Base-by-base conservation (phyloP, 1,140 invertebrate genomes). In the Stratiolaelaps scimitus region DNA sequence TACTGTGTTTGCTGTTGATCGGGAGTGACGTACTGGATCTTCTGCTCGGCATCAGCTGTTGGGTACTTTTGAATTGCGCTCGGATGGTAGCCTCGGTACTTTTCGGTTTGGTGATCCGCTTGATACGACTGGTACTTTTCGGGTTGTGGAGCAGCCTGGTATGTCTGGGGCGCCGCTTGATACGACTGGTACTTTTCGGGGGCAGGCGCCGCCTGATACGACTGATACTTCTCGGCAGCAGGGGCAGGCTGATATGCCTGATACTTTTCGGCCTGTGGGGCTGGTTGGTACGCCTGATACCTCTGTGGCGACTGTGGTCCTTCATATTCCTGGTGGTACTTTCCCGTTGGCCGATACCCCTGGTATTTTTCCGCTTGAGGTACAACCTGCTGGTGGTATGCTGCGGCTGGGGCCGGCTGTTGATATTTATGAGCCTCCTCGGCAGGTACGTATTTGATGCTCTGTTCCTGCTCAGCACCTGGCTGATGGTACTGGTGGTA, bases 401-500 rank as follows among this genome's bases (percentile, higher is more conserved):
- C 5, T 17, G 53, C 53, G 4, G 34, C 34, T 40, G 34, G 34
- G 5, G 34, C 10, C 10, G 34, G 34, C 26, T 60, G 15, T 23
- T 60, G 53, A 10, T 60, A 60, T 34, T 60, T 60, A 10, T n/a
- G 53, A n/a, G 53, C 53, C 20, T 60, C 53, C 0, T 60, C 53
- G 26, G 53, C 23, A 20, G 53, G 53, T 15, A 60, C 53, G 10
- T 60, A 60, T 26, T 60, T 60, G 26, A 60, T 34, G 53, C 26
- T n/a, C 34, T 60, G 53, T 20, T 34, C 53, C 34, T 34, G 53
- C 26, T 60, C 53, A 10, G 53, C 1, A 40, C 34, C 34, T 40
- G 34, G 10, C 34, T 40, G 34, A n/a, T n/a, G n/a, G 34, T 40
- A 40, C 53, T 26, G 15, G 15, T 48, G 47, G 23, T 60, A 60